A percentile compares a stretch with the other conserved stretches of the same genome.
phyloP scores from a whole-genome alignment of 1,140 invertebrate genomes.

The Carposina sasakii region DNA sequence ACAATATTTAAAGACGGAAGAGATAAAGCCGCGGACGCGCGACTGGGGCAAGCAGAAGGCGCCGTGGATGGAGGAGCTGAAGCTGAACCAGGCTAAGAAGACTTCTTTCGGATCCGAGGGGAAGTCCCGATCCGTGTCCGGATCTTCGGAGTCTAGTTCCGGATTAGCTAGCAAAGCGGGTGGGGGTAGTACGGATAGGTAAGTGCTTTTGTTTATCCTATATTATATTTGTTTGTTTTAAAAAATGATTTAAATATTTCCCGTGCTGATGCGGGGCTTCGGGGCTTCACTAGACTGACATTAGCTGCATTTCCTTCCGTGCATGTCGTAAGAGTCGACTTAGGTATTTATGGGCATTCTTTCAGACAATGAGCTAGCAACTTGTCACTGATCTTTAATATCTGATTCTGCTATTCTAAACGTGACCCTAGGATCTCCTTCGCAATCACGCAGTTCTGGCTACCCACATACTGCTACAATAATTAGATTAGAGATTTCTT shows the following conservation, averaged over 20 bases:
- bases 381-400: no score
- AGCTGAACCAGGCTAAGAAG: conserved; percentile 77
- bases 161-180: conserved; percentile 29
- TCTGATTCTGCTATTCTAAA: no score
- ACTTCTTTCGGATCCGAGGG: conserved; percentile 55
- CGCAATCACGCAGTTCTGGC: no score
- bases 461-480: no score
- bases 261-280: neutral
- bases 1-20: conserved; percentile 57
- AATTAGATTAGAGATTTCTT: no score
- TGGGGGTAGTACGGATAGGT: conserved; percentile 44
- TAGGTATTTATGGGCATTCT: no score
- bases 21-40: conserved; percentile 56
- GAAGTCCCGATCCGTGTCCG: conserved; percentile 47
- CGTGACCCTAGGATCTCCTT: no score
- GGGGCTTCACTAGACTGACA: no score
- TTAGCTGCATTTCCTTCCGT: no score
- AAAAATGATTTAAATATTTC: neutral
- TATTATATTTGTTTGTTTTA: neutral
- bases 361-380: no score
- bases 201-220: no score
- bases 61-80: conserved; percentile 80
- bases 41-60: conserved; percentile 76
- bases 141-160: conserved; percentile 18
- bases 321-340: no score